These are phyloP conservation scores for Pyrrhia umbra DNA, from an alignment of 2,888 invertebrate genomes.

Conservation along the genomic window DNA sequence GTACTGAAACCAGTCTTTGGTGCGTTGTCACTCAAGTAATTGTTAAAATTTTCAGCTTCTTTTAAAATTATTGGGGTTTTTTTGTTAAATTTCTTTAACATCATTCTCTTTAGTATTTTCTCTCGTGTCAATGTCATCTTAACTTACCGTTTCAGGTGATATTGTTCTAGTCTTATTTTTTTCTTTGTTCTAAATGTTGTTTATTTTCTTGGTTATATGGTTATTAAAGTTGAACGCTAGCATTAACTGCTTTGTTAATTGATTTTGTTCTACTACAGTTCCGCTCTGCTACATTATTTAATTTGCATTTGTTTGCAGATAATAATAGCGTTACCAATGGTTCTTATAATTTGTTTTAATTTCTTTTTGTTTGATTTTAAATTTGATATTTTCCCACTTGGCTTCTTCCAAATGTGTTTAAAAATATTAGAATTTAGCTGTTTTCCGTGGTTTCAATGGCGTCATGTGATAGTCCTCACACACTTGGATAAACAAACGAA, in stretches of 20 bases:
- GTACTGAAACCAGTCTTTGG: background rate
- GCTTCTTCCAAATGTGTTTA: background rate
- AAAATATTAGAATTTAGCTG: no score
- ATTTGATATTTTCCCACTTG: background rate
- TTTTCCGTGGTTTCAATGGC: no score
- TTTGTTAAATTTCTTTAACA: background rate
- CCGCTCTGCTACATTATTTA: slow-evolving; percentile 39
- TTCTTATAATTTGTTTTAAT: background rate
- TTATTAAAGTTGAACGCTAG: slow-evolving; percentile 6
- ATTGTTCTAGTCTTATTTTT: background rate
- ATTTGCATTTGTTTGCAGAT: slow-evolving; percentile 29
- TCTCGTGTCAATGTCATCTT: background rate
- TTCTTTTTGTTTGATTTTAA: background rate
- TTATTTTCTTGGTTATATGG: background rate
- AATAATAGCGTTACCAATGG: background rate
- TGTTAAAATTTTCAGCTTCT: background rate
- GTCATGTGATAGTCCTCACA: no score
- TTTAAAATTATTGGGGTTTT: background rate
- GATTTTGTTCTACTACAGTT: slow-evolving; percentile 28
- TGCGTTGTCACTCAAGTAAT: background rate
- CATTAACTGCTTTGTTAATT: slow-evolving; percentile 27
- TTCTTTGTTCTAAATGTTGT: background rate
- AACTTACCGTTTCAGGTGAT: background rate
- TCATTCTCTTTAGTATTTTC: background rate
- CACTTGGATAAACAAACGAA: no score